Evolutionary conservation across 2,797 vertebrate genomes (phyloP).

Genomic region (Centroberyx gerrardi): DNA sequence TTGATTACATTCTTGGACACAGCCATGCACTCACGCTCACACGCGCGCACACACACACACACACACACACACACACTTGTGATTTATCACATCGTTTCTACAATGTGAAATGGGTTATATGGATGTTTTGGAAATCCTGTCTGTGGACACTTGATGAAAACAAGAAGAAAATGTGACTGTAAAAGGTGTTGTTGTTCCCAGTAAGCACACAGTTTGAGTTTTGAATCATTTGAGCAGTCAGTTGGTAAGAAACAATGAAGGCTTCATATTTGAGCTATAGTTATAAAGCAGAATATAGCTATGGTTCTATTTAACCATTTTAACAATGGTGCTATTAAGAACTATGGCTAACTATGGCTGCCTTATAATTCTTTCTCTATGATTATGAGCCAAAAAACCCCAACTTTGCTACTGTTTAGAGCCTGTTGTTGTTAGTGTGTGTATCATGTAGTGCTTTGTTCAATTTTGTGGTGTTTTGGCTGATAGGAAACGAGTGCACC

Average conservation of each 20-base stretch:
- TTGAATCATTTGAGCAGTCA: neutral
- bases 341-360: too few relatives aligned
- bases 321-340: too few relatives aligned
- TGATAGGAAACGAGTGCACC: conserved; percentile 16
- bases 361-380: too few relatives aligned
- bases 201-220: neutral
- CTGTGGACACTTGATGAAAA: too few relatives aligned
- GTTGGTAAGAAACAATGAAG: neutral
- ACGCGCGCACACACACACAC: conserved; percentile 6
- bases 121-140: neutral
- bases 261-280: too few relatives aligned
- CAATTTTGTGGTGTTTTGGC: conserved; percentile 4
- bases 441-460: conserved; percentile 2
- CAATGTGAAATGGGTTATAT: neutral
- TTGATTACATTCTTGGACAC: conserved; percentile 15
- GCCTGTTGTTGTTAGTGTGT: neutral
- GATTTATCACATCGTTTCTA: neutral
- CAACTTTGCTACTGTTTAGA: too few relatives aligned
- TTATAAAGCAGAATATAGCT: too few relatives aligned
- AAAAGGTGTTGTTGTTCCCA: neutral
- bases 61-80: conserved; percentile 1
- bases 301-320: too few relatives aligned
- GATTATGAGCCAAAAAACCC: neutral
- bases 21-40: neutral
- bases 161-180: too few relatives aligned